Evolutionary conservation across 2,113 vertebrate genomes (phyloP), one percentile per base, ranked within the genome.

Genomic region (Hippocampus zosterae): DNA sequence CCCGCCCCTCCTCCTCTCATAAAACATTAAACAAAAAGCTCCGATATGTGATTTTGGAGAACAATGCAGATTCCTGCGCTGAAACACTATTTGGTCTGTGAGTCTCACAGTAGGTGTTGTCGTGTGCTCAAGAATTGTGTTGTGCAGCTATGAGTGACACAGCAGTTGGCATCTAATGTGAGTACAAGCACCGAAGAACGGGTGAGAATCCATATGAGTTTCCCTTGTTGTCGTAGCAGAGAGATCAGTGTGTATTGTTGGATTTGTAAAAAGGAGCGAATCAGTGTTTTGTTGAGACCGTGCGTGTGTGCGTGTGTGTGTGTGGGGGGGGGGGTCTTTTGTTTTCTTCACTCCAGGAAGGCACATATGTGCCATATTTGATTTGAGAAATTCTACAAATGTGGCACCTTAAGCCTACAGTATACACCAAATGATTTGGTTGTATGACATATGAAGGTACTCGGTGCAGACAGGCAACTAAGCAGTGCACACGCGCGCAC

Each of bases 181-280:
- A 81, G 78, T 57, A 75, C 68, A 69, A 82, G 74, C 53, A 37
- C 68, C 1, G 37, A 79, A 82, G 82, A 80, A 75, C 69, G 79
- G 76, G 75, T 85, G 76, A 86, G 76, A 78, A 81, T 79, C 62
- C 13, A 79, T 82, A 87, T 85, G 84, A 81, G 84, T 81, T 90
- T 85, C 78, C 75, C 69, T 81, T 74, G 84, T 77, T 83, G 74
- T 72, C 8, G 68, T 66, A 55, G 71, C 21, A 1, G 10, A 76
- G 65, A 69, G 67, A 42, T 46, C 21, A 61, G 23, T 53, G 69
- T 61, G 21, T 61, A 67, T 70, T 69, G 70, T 69, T 72, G 64
- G 37, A 72, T 67, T 60, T n/a, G 72, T 16, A 29, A 10, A 57
- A 23, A 40, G 8, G 29, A 25, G 44, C 23, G 66, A 7, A 41